A percentile compares a stretch with the other conserved stretches of the same genome.
Evolutionary conservation across 35 echinoderm and acorn worm genomes (phyloP).

Genomic region (Lytechinus variegatus): DNA sequence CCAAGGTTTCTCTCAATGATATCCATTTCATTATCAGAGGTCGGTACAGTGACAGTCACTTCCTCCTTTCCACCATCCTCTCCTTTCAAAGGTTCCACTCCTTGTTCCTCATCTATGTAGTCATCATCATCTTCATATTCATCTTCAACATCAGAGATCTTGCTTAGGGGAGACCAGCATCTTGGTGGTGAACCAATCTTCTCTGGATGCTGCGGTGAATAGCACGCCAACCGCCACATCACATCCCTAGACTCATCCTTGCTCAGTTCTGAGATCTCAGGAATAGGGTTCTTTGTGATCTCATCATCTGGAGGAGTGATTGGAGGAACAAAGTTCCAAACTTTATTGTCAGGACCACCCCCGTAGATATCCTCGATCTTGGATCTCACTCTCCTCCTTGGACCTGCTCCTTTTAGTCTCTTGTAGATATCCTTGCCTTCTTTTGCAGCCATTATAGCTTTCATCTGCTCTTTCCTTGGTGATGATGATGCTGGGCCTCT

Average conservation of each 20-base stretch:
- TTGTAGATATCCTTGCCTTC: constrained; percentile 21
- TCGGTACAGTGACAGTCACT: not conserved
- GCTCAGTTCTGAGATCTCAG: constrained; percentile 24
- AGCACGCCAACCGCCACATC: constrained; percentile 79
- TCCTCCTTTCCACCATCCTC: constrained; percentile 33
- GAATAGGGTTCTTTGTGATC: constrained; percentile 23
- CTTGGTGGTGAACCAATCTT: constrained; percentile 70
- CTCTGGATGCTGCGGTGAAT: constrained; percentile 59
- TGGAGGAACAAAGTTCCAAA: constrained; percentile 50
- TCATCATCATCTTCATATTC: constrained; percentile 49
- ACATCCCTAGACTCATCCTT: constrained; percentile 75
- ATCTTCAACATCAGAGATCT: constrained; percentile 27
- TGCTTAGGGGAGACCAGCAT: constrained; percentile 77
- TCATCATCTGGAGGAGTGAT: constrained; percentile 41
- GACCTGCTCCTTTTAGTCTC: not conserved
- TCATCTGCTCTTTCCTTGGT: constrained; percentile 25
- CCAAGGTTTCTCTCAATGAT: constrained; percentile 47
- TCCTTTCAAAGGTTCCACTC: not conserved
- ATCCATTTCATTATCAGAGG: constrained; percentile 50
- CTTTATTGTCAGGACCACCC: constrained; percentile 48
- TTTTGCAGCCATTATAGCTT: not conserved
- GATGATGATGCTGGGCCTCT: not conserved
- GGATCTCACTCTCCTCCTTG: not conserved
- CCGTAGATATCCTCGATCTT: constrained; percentile 27
- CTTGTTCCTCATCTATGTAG: constrained; percentile 45